Evolutionary conservation across 2,888 invertebrate genomes (phyloP).

Genomic region (Phania funesta): DNA sequence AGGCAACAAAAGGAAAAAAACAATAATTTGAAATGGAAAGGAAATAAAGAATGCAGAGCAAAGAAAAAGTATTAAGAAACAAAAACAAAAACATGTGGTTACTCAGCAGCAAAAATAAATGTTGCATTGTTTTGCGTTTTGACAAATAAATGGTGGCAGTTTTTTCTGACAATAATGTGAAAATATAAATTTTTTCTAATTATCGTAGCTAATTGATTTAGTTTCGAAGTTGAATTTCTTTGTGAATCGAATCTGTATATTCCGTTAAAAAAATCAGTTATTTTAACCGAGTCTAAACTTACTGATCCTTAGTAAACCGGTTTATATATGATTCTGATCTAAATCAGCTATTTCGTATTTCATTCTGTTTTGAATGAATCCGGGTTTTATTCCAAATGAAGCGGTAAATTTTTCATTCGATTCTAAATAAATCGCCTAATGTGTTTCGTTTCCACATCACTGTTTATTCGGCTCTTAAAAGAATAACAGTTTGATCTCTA

Average conservation of each 20-base stretch:
- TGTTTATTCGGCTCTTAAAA: neutral
- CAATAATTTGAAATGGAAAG: neutral
- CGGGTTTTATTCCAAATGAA: neutral
- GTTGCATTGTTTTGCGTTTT: neutral
- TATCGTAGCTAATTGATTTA: too few relatives aligned
- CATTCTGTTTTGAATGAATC: neutral
- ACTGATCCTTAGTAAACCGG: too few relatives aligned
- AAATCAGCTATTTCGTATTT: neutral
- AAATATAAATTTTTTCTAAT: too few relatives aligned
- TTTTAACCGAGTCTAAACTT: too few relatives aligned
- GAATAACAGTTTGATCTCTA: neutral
- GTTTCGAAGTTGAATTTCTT: too few relatives aligned
- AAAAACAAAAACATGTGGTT: slow-evolving; percentile 1
- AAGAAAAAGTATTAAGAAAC: neutral
- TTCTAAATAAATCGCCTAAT: neutral
- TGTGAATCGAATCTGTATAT: too few relatives aligned
- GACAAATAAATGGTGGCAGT: neutral
- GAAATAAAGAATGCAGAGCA: slow-evolving; percentile 8
- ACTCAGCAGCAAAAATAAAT: neutral
- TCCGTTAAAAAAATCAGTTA: too few relatives aligned
- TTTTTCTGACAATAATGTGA: neutral
- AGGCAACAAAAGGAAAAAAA: neutral
- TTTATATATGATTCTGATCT: too few relatives aligned
- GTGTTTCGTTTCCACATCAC: neutral
- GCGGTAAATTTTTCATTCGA: neutral